Conservation (phyloP, 2,113 vertebrate species). For the Eurystomus gularis region DNA sequence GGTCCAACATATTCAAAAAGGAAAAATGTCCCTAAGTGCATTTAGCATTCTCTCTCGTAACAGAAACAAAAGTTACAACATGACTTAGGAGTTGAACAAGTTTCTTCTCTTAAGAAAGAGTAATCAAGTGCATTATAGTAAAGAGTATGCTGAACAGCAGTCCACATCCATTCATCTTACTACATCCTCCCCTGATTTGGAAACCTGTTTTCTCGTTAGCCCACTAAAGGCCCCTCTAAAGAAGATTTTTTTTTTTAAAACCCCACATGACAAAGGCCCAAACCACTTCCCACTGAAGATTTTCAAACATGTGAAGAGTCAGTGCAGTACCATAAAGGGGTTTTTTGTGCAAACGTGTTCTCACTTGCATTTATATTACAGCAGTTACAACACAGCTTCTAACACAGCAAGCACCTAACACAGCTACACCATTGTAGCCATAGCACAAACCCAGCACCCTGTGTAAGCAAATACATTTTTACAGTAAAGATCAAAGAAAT, state of each 20-base stretch:
- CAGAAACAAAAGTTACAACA: not conserved
- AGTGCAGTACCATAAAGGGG: not conserved
- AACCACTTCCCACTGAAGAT: not conserved
- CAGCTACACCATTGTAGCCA: rapidly evolving
- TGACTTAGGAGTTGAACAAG: not conserved
- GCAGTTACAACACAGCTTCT: not conserved
- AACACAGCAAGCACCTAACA: not conserved
- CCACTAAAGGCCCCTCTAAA: not conserved
- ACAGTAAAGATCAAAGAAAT: not conserved
- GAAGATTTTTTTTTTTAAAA: not conserved
- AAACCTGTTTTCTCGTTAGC: not conserved
- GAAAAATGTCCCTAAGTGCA: not conserved
- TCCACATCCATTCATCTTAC: not conserved
- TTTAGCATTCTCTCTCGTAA: not conserved
- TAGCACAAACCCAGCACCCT: not conserved
- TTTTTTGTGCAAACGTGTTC: not conserved
- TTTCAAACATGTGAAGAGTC: not conserved
- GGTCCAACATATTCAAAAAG: not conserved
- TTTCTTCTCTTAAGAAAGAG: not conserved
- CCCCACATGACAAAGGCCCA: not conserved
- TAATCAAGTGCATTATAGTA: not conserved
- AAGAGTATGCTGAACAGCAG: not conserved
- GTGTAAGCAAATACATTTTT: not conserved
- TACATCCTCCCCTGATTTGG: not conserved
- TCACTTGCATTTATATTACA: not conserved